Percentiles rank a stretch among this genome's conserved stretches.
Evolutionary conservation across 2,797 vertebrate genomes (phyloP).

Genomic region (Argentina silus): DNA sequence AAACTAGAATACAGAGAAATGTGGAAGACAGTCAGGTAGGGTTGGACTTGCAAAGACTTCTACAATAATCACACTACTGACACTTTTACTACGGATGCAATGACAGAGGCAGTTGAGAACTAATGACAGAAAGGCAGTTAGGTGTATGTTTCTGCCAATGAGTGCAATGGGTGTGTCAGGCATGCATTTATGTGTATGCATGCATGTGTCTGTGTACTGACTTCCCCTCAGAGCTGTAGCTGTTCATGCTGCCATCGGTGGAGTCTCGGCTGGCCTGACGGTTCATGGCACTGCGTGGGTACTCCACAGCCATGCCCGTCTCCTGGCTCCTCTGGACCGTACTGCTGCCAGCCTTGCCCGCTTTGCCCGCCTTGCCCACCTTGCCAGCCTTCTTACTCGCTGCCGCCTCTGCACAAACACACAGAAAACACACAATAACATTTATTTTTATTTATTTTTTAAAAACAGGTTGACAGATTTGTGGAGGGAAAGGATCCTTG

Average conservation of each 20-base stretch:
- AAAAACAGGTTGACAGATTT: too few species aligned
- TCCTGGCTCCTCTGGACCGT: conserved; percentile 97
- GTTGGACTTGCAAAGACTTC: background rate
- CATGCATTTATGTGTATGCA: conserved; percentile 7
- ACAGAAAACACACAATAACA: too few species aligned
- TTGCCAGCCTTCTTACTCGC: background rate
- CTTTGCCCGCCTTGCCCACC: conserved; percentile 1
- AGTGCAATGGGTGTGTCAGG: background rate
- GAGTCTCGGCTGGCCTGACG: conserved; percentile 96
- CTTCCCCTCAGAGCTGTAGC: conserved; percentile 99
- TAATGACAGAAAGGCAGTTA: too few species aligned
- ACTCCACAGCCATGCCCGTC: conserved; percentile 96
- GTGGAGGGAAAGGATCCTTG: background rate
- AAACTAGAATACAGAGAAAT: conserved; percentile 76
- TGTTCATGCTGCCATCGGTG: conserved; percentile 96
- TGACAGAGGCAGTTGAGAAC: too few species aligned
- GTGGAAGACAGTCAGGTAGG: background rate
- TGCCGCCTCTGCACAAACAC: too few species aligned
- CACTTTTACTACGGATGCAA: background rate
- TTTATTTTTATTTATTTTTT: too few species aligned
- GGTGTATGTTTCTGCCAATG: background rate
- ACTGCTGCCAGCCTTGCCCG: conserved; percentile 76
- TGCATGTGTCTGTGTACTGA: conserved; percentile 78
- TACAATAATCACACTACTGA: background rate
- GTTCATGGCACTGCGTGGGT: conserved; percentile 89